Base-by-base conservation (phyloP, 1,140 invertebrate species). In the Bombus consobrinus region DNA sequence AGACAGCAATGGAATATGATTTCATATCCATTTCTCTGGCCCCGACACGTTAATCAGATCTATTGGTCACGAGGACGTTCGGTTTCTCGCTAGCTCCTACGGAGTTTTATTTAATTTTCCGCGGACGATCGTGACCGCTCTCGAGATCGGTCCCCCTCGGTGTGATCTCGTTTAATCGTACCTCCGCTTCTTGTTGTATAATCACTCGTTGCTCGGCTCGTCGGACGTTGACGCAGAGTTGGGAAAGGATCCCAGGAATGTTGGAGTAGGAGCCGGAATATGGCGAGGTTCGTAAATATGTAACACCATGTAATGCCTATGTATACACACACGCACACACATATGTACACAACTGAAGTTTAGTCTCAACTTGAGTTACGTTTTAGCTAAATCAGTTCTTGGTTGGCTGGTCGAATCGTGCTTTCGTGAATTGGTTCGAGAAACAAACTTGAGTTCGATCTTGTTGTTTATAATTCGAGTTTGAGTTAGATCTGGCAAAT, bases 1-100 rank as follows among this genome's bases (percentile, higher is more conserved):
- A 77, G 85, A 86, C 80, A 86, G 73, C 71, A 37, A 28, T 37
- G 79, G 79, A 83, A 83, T 77, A 86, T 81, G 84, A 85, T 85
- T 85, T 85, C 84, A 85, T 85, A 85, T 85, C 84, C 84, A 85
- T 81, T 85, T 85, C 84, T 85, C 84, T 41, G n/a, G 32, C 79
- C 59, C 66, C 68, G 69, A 68, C 69, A 43, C 84, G 84, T 81
- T 81, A 85, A 85, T 85, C 84, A 43, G 78, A 85, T 85, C 84
- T 66, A 75, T 85, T 75, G 79, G 83, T 80, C 83, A 85, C 83
- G 83, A 85, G 83, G 83, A 85, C 77, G 83, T 39, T 69, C 22
- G 82, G n/a, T 32, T 69, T 82, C 69, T 76, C 74, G 22, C 47
- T 13, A 8, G 47, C 53, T 59, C 32, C n/a, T 32, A 34, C 37